Base-by-base conservation (phyloP, 2,797 vertebrate genomes). In the Selene dorsalis region DNA sequence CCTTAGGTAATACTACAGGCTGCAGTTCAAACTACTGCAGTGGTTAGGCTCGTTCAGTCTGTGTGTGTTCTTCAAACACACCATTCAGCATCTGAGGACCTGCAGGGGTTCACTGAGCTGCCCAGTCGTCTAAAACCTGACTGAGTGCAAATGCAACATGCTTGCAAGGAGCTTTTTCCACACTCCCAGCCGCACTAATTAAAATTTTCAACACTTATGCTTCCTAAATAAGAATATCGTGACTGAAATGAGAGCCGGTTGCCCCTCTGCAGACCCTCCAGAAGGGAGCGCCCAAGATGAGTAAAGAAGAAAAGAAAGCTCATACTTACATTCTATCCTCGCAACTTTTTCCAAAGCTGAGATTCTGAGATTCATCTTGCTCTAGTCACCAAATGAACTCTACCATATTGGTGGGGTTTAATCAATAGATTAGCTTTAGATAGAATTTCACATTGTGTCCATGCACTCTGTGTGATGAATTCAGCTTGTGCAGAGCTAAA, bases 371-470 rank as follows among this genome's bases (percentile, higher is more conserved):
- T 98, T 98, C 97, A 98, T 99, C 98, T 99, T 97, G 97, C 96
- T 98, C 98, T 99, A 99, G 97, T 98, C 98, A 99, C 97, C 97
- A 98, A 98, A 98, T 99, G 98, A 98, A 97, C 96, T 99, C 98
- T 99, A 99, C 97, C 97, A 98, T 97, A 99, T 98, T 97, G 97
- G 96, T 98, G 97, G 97, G 97, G 97, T 97, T 99, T 98, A 99
- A 99, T 99, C 96, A 99, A 99, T 97, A 99, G 97, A 99, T 99
- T 98, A 99, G 97, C 97, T 99, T 99, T 95, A 95, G 94, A 96
- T 96, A 96, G 96, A 98, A 97, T 92, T 96, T 96, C 95, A 97
- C 98, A 96, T 89, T 94, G 96, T 90, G 96, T 97, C 96, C 97
- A 98, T 98, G 97, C 98, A 98, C 97, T 94, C 88, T 93, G 96